These are phyloP conservation scores for Neolamprologus hecqui DNA, from an alignment of 2,113 vertebrate species.

Conservation along the genomic window DNA sequence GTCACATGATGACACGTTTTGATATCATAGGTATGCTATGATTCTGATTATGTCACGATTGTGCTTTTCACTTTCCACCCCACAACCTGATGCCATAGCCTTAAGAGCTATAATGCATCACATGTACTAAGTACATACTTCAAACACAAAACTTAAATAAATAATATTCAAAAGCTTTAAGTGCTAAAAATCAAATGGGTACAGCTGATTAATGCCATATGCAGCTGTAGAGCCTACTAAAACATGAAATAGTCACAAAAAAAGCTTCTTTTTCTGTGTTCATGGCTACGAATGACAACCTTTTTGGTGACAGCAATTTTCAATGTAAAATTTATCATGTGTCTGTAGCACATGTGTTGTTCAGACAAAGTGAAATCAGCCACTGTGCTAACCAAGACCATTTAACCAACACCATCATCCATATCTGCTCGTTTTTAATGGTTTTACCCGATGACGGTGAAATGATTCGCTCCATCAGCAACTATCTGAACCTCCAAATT, in stretches of 20 bases:
- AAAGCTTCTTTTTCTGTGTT: not conserved
- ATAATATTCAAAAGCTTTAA: not conserved
- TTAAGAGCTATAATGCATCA: not conserved
- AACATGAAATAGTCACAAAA: not conserved
- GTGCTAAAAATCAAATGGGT: not conserved
- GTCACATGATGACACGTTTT: not conserved
- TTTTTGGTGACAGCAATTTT: not conserved
- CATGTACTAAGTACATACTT: not conserved
- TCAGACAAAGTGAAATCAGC: not conserved
- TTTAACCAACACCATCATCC: not conserved
- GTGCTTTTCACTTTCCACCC: not conserved
- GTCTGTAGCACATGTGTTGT: not conserved
- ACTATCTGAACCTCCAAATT: not conserved
- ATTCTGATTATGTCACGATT: not conserved
- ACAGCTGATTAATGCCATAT: not conserved
- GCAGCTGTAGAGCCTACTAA: not conserved
- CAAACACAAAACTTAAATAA: not conserved
- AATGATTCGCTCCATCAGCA: not conserved
- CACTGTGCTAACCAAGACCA: not conserved
- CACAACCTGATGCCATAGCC: not conserved
- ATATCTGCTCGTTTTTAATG: not conserved
- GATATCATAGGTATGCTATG: rapidly evolving
- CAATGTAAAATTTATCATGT: not conserved
- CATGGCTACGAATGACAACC: not conserved
- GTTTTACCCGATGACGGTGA: not conserved